These are phyloP conservation scores for Cnemophilus loriae DNA, from an alignment of 2,113 vertebrate species.

Conservation along the genomic window DNA sequence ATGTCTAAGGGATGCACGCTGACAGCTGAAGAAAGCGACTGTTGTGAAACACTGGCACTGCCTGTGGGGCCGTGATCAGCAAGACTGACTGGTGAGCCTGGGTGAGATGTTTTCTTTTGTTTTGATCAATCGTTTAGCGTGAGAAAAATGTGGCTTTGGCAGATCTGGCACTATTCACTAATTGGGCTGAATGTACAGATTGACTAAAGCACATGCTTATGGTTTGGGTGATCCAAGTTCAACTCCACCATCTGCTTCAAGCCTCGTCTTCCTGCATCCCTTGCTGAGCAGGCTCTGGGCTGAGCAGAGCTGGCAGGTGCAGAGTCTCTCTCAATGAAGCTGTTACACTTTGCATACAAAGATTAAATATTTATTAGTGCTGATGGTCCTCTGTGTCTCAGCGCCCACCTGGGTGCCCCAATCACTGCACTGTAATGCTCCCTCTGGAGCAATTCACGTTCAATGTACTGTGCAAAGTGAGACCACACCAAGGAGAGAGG, in stretches of 20 bases:
- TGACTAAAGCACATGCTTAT: slow-evolving; percentile 15
- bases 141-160: background rate
- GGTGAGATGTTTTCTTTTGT: slow-evolving; percentile 2
- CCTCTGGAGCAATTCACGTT: background rate
- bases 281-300: background rate
- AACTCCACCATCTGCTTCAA: background rate
- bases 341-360: background rate
- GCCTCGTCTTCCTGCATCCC: background rate
- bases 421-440: background rate
- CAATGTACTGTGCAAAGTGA: background rate
- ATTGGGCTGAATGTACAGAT: slow-evolving; percentile 18
- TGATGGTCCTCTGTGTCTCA: background rate
- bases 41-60: slow-evolving; percentile 12
- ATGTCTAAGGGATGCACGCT: background rate
- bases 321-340: background rate
- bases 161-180: background rate
- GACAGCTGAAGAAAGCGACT: background rate
- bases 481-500: background rate
- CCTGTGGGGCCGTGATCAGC: background rate
- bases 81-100: background rate
- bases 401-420: background rate
- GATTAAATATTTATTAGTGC: background rate
- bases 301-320: background rate
- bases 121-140: background rate
- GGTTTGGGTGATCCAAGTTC: slow-evolving; percentile 40